Percentiles rank a stretch among this genome's conserved stretches.
These are phyloP conservation scores for Macaria liturata DNA, from an alignment of 2,888 invertebrate genomes.

Conservation along the genomic window DNA sequence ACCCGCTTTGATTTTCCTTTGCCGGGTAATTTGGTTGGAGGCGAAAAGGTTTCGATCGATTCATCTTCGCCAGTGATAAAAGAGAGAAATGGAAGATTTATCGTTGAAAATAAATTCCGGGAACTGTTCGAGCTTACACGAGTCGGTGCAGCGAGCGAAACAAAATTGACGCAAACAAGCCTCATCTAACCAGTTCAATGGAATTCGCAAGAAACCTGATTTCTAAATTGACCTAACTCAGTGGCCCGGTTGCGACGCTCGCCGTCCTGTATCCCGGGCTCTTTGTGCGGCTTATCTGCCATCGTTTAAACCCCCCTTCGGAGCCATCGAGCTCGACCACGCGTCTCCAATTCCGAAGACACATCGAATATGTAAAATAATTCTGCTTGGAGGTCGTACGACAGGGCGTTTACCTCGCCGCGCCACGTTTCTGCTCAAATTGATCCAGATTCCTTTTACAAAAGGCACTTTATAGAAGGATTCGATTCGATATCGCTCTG, in stretches of 20 bases:
- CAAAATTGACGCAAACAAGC: constrained; percentile 7
- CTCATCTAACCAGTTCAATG: constrained; percentile 3
- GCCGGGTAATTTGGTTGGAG: constrained; percentile 30
- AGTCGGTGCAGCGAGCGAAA: background rate
- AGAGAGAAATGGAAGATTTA: constrained; percentile 14
- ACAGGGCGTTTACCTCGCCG: constrained; percentile 54
- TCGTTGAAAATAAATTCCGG: constrained; percentile 9
- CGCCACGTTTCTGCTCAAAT: constrained; percentile 45
- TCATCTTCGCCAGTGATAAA: constrained; percentile 26
- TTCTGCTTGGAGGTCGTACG: constrained; percentile 46
- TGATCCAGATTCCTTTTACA: constrained; percentile 42
- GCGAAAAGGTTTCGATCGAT: constrained; percentile 27
- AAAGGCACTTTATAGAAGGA: constrained; percentile 18
- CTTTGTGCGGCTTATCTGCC: constrained; percentile 21
- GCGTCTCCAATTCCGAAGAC: constrained; percentile 37
- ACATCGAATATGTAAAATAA: constrained; percentile 58
- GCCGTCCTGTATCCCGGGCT: constrained; percentile 12
- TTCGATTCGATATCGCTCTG: background rate
- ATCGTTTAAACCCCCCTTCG: constrained; percentile 16
- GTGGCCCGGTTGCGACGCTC: constrained; percentile 3
- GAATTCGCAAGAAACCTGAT: constrained; percentile 12
- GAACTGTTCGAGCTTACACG: constrained; percentile 3
- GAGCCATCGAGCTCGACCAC: constrained; percentile 15
- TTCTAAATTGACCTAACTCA: constrained; percentile 17
- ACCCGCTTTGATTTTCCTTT: constrained; percentile 32